Evolutionary conservation across 2,888 invertebrate genomes (phyloP).

Genomic region (Meiosimyza decipiens): DNA sequence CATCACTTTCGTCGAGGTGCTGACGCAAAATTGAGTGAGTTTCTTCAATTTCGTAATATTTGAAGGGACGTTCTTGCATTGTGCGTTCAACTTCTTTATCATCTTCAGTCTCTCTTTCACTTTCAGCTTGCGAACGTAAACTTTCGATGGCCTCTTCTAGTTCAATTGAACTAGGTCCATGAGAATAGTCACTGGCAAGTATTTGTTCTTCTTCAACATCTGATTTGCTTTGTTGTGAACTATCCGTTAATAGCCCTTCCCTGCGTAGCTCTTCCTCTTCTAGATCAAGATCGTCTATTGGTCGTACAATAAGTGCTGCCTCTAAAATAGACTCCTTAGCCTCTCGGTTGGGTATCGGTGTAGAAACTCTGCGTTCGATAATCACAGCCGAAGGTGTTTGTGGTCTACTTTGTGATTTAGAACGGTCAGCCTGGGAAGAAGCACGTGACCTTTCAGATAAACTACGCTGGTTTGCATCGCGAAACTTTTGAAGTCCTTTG

Average conservation of each 20-base stretch:
- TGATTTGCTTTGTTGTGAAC: slow-evolving; percentile 61
- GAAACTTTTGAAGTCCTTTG: slow-evolving; percentile 68
- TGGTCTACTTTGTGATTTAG: slow-evolving; percentile 70
- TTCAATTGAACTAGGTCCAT: slow-evolving; percentile 59
- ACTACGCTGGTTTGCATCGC: slow-evolving; percentile 71
- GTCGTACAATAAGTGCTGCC: slow-evolving; percentile 75
- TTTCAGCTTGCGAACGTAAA: slow-evolving; percentile 43
- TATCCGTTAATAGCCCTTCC: slow-evolving; percentile 59
- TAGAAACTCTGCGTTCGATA: slow-evolving; percentile 72
- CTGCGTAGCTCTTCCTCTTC: slow-evolving; percentile 60
- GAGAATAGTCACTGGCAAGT: slow-evolving; percentile 55
- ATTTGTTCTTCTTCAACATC: slow-evolving; percentile 51
- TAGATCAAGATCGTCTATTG: slow-evolving; percentile 70
- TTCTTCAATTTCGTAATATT: background rate
- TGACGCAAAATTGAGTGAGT: background rate
- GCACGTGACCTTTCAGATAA: slow-evolving; percentile 71
- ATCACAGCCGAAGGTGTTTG: slow-evolving; percentile 74
- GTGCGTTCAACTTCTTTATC: slow-evolving; percentile 31
- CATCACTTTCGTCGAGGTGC: slow-evolving; percentile 13
- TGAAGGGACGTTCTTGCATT: slow-evolving; percentile 15
- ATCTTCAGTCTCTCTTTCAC: slow-evolving; percentile 40
- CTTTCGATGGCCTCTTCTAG: slow-evolving; percentile 58
- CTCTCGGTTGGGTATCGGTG: slow-evolving; percentile 71
- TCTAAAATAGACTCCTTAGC: slow-evolving; percentile 72
- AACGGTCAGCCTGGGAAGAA: slow-evolving; percentile 70